These are phyloP conservation scores for Spongia lamella DNA, from an alignment of 37 sponge, comb jelly and placozoan genomes.

Conservation along the genomic window DNA sequence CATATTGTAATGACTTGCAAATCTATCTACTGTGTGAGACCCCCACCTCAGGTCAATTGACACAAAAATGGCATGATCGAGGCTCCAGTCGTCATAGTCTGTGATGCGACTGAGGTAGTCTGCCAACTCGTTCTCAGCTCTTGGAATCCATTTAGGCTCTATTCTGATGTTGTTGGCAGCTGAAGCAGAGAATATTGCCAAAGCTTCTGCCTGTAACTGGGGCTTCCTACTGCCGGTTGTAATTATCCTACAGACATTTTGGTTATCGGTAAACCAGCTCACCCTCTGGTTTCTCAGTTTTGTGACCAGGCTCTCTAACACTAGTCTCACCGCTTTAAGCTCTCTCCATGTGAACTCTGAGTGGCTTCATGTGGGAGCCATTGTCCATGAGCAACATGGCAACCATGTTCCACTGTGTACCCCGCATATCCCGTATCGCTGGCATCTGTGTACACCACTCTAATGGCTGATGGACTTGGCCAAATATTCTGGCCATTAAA, in stretches of 20 bases:
- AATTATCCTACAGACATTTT: slow-evolving; percentile 30
- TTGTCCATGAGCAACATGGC: slow-evolving; percentile 15
- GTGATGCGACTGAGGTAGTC: slow-evolving; percentile 20
- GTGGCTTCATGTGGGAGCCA: neutral
- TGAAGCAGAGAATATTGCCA: slow-evolving; percentile 7
- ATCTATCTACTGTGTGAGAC: slow-evolving; percentile 29
- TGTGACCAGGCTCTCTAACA: slow-evolving; percentile 1
- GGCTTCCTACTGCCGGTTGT: slow-evolving; percentile 9
- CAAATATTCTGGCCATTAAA: slow-evolving; percentile 12
- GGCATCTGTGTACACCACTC: too few relatives aligned
- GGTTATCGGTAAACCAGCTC: slow-evolving; percentile 21
- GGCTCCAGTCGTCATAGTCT: slow-evolving; percentile 37
- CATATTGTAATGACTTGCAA: slow-evolving; percentile 14
- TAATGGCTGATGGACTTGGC: too few relatives aligned
- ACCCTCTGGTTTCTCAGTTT: neutral
- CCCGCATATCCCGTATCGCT: too few relatives aligned
- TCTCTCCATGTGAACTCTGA: slow-evolving; percentile 37
- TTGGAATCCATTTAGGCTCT: slow-evolving; percentile 36
- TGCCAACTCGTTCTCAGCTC: slow-evolving; percentile 25
- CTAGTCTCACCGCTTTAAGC: slow-evolving; percentile 9
- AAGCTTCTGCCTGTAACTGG: slow-evolving; percentile 13
- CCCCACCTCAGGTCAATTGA: slow-evolving; percentile 19
- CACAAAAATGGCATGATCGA: slow-evolving; percentile 9
- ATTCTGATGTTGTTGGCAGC: neutral
- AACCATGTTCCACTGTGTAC: too few relatives aligned